Conservation (phyloP, 64 coral and sea anemone genomes). For the Stichodactyla helianthus region DNA sequence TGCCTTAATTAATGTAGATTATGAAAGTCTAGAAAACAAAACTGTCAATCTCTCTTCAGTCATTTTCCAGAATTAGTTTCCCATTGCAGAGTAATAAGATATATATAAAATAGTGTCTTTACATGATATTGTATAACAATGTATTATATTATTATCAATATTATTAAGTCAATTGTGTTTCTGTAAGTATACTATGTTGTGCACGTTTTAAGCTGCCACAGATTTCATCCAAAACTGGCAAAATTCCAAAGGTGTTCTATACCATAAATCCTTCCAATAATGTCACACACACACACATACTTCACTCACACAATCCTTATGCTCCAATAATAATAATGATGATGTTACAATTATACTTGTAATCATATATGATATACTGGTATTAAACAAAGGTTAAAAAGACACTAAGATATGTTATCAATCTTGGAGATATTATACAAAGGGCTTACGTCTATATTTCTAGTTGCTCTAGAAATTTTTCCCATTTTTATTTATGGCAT, state of each 20-base stretch:
- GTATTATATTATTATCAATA: background rate
- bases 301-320: constrained; percentile 1
- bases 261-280: background rate
- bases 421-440: too few species aligned
- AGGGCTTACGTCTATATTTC: too few species aligned
- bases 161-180: background rate
- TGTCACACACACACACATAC: background rate
- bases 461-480: too few species aligned
- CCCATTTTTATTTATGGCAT: too few species aligned
- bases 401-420: too few species aligned
- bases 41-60: too few species aligned
- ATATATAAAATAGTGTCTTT: background rate
- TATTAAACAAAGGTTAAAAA: background rate
- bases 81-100: too few species aligned
- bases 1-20: too few species aligned
- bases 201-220: constrained; percentile 2
- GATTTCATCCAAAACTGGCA: background rate
- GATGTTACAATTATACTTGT: too few species aligned
- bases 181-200: constrained; percentile 10
- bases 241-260: too few species aligned
- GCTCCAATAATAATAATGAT: background rate
- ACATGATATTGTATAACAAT: background rate
- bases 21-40: too few species aligned
- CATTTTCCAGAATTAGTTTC: too few species aligned
- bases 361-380: background rate